A percentile compares a stretch with the other conserved stretches of the same genome.
phyloP scores from a whole-genome alignment of 2,888 invertebrate species.

The Agrilus cyanescens region DNA sequence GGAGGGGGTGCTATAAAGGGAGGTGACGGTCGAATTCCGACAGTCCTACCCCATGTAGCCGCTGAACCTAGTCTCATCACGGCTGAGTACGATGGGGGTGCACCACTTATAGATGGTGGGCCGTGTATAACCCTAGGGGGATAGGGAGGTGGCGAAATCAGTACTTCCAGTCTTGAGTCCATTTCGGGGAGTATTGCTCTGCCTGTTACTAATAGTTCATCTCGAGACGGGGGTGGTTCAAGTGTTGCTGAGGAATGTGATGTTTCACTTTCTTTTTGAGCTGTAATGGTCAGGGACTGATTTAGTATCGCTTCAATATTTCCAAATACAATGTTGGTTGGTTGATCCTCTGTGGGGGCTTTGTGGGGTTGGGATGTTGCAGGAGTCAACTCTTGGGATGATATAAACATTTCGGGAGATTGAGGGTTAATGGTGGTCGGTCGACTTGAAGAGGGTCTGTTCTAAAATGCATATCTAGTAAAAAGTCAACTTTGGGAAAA shows the following conservation, averaged over 20 bases:
- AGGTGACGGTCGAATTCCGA: slow-evolving; percentile 17
- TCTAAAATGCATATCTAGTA: too few relatives aligned
- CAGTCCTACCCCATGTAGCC: slow-evolving; percentile 13
- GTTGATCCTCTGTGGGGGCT: not conserved
- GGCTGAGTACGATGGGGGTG: slow-evolving; percentile 29
- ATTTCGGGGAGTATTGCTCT: not conserved
- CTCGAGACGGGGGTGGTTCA: too few relatives aligned
- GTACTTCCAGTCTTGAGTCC: slow-evolving; percentile 4
- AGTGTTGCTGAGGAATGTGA: too few relatives aligned
- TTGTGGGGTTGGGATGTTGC: too few relatives aligned
- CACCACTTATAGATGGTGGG: slow-evolving; percentile 19
- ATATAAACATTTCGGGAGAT: too few relatives aligned
- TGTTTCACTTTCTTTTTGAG: too few relatives aligned
- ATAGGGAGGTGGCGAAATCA: slow-evolving; percentile 7
- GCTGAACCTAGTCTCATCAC: slow-evolving; percentile 22
- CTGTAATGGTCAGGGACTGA: not conserved
- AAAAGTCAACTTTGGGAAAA: too few relatives aligned
- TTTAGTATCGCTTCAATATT: not conserved
- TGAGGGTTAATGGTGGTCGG: too few relatives aligned
- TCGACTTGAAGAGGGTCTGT: too few relatives aligned
- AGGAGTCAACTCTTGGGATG: too few relatives aligned
- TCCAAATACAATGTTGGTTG: not conserved
- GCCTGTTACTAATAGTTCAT: too few relatives aligned
- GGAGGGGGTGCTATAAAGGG: slow-evolving; percentile 22
- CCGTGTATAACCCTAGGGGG: slow-evolving; percentile 6